These are phyloP conservation scores for Dicranocentrus wangi DNA, from an alignment of 2,888 invertebrate genomes.

Conservation along the genomic window DNA sequence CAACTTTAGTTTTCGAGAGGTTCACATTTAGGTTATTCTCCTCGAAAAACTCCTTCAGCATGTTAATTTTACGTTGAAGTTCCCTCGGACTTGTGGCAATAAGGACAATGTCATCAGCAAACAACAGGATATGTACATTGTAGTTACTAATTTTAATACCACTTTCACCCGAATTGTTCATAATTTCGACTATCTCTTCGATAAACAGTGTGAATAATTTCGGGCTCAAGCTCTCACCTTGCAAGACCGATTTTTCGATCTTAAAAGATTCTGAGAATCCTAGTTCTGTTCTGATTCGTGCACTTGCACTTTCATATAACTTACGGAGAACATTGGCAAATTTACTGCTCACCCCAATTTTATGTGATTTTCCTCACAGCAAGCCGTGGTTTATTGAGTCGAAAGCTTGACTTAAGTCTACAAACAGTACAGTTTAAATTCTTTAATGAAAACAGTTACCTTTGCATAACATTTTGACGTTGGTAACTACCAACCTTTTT, in stretches of 20 bases:
- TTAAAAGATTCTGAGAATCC: slow-evolving; percentile 14
- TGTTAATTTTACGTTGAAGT: slow-evolving; percentile 35
- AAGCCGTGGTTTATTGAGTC: not conserved
- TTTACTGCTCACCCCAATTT: slow-evolving; percentile 12
- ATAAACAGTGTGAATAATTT: slow-evolving; percentile 38
- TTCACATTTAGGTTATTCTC: slow-evolving; percentile 29
- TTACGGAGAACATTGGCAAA: not conserved
- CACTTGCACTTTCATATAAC: not conserved
- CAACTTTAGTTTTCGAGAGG: slow-evolving; percentile 39
- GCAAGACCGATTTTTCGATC: slow-evolving; percentile 21
- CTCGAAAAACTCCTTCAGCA: slow-evolving; percentile 22
- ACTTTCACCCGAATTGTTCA: not conserved
- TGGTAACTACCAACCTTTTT: too few species aligned
- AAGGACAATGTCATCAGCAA: slow-evolving; percentile 52
- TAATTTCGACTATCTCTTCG: slow-evolving; percentile 14
- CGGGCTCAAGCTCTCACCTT: slow-evolving; percentile 41
- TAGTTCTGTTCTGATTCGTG: not conserved
- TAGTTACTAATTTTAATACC: slow-evolving; percentile 7
- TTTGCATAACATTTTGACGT: too few species aligned
- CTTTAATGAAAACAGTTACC: not conserved
- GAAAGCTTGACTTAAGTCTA: slow-evolving; percentile 9
- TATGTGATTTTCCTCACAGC: not conserved
- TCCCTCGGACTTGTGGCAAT: slow-evolving; percentile 7
- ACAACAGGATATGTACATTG: slow-evolving; percentile 29
- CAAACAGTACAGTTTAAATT: too few species aligned